Evolutionary conservation across 2,888 invertebrate genomes (phyloP), one percentile per base, ranked within the genome.

Genomic region (Cybosia mesomella): DNA sequence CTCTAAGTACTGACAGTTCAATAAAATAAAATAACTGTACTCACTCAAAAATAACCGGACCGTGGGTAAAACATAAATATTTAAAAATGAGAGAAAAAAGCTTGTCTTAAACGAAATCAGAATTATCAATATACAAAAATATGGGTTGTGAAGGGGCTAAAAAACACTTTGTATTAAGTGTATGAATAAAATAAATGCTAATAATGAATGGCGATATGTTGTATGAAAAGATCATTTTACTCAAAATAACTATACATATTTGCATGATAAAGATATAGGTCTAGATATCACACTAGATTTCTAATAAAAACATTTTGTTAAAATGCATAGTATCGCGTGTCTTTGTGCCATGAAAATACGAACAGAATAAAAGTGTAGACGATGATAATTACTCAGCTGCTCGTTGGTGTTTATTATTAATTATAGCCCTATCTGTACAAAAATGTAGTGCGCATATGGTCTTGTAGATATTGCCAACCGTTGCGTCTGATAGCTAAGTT

Each of bases 401-500:
- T 22, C n/a, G 36, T 62, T 68, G 9, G 36, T 18, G 22, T 68
- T 76, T 64, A 63, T 58, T 66, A 63, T 49, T n/a, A 49, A 49
- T 49, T 49, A 49, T n/a, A 49, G 43, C 55, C 49, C 63, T 80
- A 80, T 77, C 74, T 71, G n/a, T 71, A 64, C 68, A 65, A 59
- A 53, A 54, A 43, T 3, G 18, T 70, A 58, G 32, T 72, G 69
- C 80, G 80, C 70, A 77, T 63, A 70, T 21, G 39, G 59, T 11
- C 39, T 28, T 18, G 55, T 54, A 75, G 73, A 24, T 57, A n/a
- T 24, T 24, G 55, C 55, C 4, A 22, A 77, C 76, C 75, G 75
- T 68, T 74, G 28, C 10, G 68, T 58, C 43, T 22, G 59, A 77
- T 76, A 80, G 69, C 72, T 77, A 84, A 75, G 77, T 82, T 80